Conservation (phyloP, 1,140 invertebrate species). For the Leptopilina boulardi region DNA sequence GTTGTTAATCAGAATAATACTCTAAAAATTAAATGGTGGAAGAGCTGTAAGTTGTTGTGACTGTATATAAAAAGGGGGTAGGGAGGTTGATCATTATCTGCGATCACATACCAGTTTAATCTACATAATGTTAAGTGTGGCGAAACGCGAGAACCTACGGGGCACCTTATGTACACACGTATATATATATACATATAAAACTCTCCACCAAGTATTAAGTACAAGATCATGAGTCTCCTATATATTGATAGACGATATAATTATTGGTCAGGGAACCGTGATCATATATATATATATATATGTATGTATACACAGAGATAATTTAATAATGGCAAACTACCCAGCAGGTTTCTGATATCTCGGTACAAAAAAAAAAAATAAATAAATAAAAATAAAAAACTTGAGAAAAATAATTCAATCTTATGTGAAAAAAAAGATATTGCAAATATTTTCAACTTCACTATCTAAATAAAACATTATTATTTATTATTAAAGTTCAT, state of each 20-base stretch:
- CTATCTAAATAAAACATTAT: too few relatives aligned
- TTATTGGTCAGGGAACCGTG: conserved; percentile 44
- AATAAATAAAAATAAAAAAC: neutral
- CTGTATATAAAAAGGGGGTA: conserved; percentile 35
- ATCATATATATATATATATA: conserved; percentile 33
- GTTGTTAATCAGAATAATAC: conserved; percentile 14
- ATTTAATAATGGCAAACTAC: conserved; percentile 58
- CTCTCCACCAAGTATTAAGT: conserved; percentile 37
- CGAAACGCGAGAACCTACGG: conserved; percentile 50
- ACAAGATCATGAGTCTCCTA: conserved; percentile 45
- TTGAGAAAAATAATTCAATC: too few relatives aligned
- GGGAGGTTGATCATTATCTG: conserved; percentile 54
- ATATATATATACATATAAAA: neutral
- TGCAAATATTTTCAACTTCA: too few relatives aligned
- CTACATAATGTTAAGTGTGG: conserved; percentile 58
- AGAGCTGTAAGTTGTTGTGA: conserved; percentile 31
- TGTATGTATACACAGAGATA: conserved; percentile 41
- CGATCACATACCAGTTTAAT: conserved; percentile 60
- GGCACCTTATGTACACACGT: too few relatives aligned
- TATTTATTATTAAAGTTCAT: too few relatives aligned
- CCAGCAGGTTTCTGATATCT: conserved; percentile 40
- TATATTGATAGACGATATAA: conserved; percentile 58
- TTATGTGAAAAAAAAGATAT: neutral
- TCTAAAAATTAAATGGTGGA: neutral
- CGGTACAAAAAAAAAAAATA: neutral